phyloP scores from a whole-genome alignment of 2,797 vertebrate species.

The Novumbra hubbsi region DNA sequence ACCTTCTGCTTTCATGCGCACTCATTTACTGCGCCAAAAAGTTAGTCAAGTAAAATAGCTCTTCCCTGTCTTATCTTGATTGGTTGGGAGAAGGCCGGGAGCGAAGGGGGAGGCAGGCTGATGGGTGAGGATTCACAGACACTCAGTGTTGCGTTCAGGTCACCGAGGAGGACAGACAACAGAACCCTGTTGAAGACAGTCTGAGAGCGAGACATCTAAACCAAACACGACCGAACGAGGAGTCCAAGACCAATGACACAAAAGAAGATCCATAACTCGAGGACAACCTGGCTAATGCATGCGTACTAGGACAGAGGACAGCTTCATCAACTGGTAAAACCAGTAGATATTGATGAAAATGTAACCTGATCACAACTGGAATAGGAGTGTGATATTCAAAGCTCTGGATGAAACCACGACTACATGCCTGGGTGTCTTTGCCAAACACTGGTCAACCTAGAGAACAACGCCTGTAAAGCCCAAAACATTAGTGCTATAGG shows the following conservation, averaged over 20 bases:
- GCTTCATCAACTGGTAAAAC: background rate
- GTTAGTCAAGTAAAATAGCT: slow-evolving; percentile 46
- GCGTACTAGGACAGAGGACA: background rate
- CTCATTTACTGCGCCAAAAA: slow-evolving; percentile 41
- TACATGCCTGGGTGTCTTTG: background rate
- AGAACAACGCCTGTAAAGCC: background rate
- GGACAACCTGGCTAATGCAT: background rate
- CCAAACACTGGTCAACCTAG: background rate
- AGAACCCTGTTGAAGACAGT: slow-evolving; percentile 8
- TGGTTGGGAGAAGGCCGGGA: slow-evolving; percentile 62
- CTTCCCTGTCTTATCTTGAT: slow-evolving; percentile 64
- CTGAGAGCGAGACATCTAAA: background rate
- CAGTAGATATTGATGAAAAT: background rate
- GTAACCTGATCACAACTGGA: background rate
- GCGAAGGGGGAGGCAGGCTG: slow-evolving; percentile 52
- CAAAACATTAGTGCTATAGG: background rate
- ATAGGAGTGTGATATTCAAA: background rate
- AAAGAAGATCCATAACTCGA: background rate
- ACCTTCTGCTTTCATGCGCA: slow-evolving; percentile 5
- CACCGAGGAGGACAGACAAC: slow-evolving; percentile 23
- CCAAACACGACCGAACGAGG: slow-evolving; percentile 7
- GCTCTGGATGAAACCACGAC: background rate
- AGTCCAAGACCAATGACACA: background rate
- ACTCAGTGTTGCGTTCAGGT: slow-evolving; percentile 44
- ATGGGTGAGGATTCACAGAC: slow-evolving; percentile 59